phyloP scores from a whole-genome alignment of 2,888 invertebrate genomes.

The Archaeoteleia sp. region DNA sequence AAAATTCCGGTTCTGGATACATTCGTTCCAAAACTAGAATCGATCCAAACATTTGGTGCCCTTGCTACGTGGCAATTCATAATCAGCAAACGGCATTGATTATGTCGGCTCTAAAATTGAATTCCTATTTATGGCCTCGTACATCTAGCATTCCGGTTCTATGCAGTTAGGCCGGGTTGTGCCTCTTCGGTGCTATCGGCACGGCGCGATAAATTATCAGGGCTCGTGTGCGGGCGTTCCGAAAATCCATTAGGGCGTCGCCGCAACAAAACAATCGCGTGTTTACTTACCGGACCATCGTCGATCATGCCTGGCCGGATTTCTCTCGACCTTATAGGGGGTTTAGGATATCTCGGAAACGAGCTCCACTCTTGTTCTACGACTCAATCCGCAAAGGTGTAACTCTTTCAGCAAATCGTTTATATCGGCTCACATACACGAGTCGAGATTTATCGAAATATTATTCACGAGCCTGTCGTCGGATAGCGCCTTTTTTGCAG shows the following conservation, averaged over 20 bases:
- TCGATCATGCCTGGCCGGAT: slow-evolving; percentile 51
- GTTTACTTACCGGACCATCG: slow-evolving; percentile 55
- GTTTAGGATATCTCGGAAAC: not conserved
- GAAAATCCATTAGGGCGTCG: slow-evolving; percentile 31
- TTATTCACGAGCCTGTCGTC: slow-evolving; percentile 26
- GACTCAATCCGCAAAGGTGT: slow-evolving; percentile 27
- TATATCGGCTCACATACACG: not conserved
- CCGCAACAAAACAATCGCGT: slow-evolving; percentile 39
- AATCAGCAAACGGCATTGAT: slow-evolving; percentile 20
- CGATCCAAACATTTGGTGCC: not conserved
- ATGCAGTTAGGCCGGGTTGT: not conserved
- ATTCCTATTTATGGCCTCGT: slow-evolving; percentile 36
- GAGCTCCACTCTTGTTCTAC: slow-evolving; percentile 27
- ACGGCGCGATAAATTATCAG: no score
- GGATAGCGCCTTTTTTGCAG: slow-evolving; percentile 2
- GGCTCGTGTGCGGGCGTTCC: slow-evolving; percentile 14
- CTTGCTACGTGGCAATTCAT: slow-evolving; percentile 17
- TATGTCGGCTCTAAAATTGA: slow-evolving; percentile 34
- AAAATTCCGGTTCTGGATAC: slow-evolving; percentile 4
- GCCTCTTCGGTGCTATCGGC: no score
- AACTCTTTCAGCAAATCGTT: slow-evolving; percentile 12
- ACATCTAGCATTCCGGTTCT: slow-evolving; percentile 7
- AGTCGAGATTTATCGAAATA: slow-evolving; percentile 33
- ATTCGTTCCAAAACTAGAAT: slow-evolving; percentile 31
- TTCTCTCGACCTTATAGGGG: slow-evolving; percentile 10